Evolutionary conservation across 2,888 invertebrate species (phyloP).

Genomic region (Schrankia costaestrigalis): DNA sequence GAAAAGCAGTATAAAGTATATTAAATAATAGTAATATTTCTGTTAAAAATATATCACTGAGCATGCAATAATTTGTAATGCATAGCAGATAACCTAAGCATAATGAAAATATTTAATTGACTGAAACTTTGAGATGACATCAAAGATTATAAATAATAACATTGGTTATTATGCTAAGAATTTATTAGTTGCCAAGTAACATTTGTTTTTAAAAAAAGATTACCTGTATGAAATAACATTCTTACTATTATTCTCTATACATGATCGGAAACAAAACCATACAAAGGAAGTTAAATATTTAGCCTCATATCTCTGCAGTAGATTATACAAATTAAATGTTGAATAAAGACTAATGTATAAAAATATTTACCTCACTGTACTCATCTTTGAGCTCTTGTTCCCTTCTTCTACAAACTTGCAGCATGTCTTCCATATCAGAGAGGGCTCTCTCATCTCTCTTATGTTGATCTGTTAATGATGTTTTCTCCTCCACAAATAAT

Average conservation of each 20-base stretch:
- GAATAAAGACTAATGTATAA: background rate
- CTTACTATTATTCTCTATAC: too few relatives aligned
- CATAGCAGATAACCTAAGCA: too few relatives aligned
- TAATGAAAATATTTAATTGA: too few relatives aligned
- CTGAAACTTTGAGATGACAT: too few relatives aligned
- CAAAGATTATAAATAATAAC: too few relatives aligned
- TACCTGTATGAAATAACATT: too few relatives aligned
- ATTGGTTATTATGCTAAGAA: too few relatives aligned
- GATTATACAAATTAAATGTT: background rate
- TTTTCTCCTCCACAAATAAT: constrained; percentile 86
- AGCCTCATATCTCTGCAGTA: background rate
- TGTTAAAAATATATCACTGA: background rate
- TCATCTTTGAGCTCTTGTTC: constrained; percentile 84
- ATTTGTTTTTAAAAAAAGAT: too few relatives aligned
- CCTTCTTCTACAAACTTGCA: constrained; percentile 82
- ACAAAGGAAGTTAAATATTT: too few relatives aligned
- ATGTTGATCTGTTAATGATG: constrained; percentile 80
- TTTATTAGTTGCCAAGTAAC: too few relatives aligned
- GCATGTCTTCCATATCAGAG: constrained; percentile 83
- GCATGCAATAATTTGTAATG: too few relatives aligned
- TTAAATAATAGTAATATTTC: background rate
- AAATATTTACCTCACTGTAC: constrained; percentile 58
- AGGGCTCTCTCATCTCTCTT: constrained; percentile 84
- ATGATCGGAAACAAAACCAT: too few relatives aligned
- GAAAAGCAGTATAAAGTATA: constrained; percentile 14